Conservation (phyloP, 2,113 vertebrate genomes). For the Oceanites oceanicus region DNA sequence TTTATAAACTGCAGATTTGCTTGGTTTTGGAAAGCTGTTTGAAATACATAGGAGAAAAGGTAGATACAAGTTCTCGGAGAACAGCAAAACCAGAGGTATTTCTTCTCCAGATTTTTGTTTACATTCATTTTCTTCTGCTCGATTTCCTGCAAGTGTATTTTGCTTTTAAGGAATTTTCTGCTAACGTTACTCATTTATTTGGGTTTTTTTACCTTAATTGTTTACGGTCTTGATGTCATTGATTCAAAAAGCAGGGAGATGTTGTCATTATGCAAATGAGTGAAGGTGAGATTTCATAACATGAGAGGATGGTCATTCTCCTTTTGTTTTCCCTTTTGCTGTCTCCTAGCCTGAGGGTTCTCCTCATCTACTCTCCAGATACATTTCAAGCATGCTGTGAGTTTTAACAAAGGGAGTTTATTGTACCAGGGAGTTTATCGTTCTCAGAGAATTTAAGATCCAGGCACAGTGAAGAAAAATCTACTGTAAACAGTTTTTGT, state of each 20-base stretch:
- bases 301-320: neutral
- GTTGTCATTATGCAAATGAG: neutral
- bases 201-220: neutral
- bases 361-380: neutral
- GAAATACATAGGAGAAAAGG: neutral
- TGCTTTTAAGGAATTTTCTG: neutral
- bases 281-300: neutral
- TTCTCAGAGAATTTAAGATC: neutral
- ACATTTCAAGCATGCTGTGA: neutral
- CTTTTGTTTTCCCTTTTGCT: neutral
- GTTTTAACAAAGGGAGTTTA: neutral
- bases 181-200: neutral
- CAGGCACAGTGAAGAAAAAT: neutral
- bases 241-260: neutral
- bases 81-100: neutral
- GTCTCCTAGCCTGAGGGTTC: neutral
- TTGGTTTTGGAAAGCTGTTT: neutral
- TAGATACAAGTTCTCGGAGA: neutral
- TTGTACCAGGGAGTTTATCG: rapidly evolving
- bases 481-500: neutral
- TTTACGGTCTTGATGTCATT: neutral
- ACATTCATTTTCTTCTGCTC: neutral
- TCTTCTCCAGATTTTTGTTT: neutral
- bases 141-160: neutral
- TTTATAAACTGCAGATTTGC: neutral